Evolutionary conservation across 2,888 invertebrate genomes (phyloP), one percentile per base, ranked within the genome.

Genomic region (Nephrocerus scutellatus): DNA sequence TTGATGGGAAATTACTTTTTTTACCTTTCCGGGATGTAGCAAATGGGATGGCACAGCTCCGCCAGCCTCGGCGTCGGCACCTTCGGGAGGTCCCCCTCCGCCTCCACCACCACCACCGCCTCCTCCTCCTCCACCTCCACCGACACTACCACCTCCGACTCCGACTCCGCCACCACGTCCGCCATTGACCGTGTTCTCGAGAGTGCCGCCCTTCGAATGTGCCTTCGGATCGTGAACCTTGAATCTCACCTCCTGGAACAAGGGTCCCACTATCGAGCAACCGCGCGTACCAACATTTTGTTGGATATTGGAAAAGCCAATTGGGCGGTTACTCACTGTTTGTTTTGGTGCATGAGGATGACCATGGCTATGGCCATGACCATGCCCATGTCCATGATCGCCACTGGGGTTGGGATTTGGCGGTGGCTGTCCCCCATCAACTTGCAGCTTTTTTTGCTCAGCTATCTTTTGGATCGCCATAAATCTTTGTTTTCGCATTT

Each of bases 201-300:
- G 73, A 16, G 88, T 88, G 30, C 89, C 89, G 40, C 90, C 90
- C 73, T 90, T 91, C 62, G 88, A 87, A 73, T 90, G 88, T 67
- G 84, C 87, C 73, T 90, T 90, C 34, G 89, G 89, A 74, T 91
- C 90, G 73, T 89, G 88, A 52, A 89, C 88, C 76, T 91, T 91
- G 75, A 87, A 91, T 67, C 90, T 84, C 71, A 91, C 90, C 81
- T 90, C 89, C 89, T 90, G 82, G 74, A 82, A 76, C 74, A 71
- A 70, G 70, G 71, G 73, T 68, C 72, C 72, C 72, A 74, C 75
- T 74, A 74, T 74, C 72, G 74, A 74, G 73, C 72, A 75, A 70
- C 73, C 71, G 67, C 64, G 67, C 63, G 66, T 65, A 63, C 66
- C 68, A 66, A 67, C 66, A 58, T 66, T 68, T 68, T 65, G 66